A percentile compares a stretch with the other conserved stretches of the same genome.
These are phyloP conservation scores for Podiceps cristatus DNA, from an alignment of 2,113 vertebrate genomes.

Conservation along the genomic window DNA sequence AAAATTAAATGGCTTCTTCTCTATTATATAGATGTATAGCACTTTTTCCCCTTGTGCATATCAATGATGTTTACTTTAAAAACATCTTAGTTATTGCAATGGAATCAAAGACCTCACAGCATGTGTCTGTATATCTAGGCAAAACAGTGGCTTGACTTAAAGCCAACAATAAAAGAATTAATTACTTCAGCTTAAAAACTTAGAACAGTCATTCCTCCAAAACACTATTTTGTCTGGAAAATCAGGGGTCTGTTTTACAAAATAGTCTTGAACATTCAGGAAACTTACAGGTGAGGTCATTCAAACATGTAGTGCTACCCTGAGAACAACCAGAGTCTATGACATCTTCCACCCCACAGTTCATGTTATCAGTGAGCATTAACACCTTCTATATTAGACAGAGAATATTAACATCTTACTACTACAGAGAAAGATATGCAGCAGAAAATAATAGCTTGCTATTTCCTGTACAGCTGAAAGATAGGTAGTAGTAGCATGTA, in stretches of 20 bases:
- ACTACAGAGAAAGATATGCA: not conserved
- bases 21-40: not conserved
- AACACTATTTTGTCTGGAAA: not conserved
- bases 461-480: conserved; percentile 14
- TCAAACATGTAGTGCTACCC: not conserved
- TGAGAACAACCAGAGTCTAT: not conserved
- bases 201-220: not conserved
- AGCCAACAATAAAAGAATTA: not conserved
- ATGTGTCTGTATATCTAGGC: not conserved
- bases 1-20: not conserved
- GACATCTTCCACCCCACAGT: not conserved
- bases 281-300: not conserved
- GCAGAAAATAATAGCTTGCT: not conserved
- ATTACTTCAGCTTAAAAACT: not conserved
- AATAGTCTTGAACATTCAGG: not conserved
- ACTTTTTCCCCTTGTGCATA: not conserved
- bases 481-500: not conserved
- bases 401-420: not conserved
- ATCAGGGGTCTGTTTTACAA: not conserved
- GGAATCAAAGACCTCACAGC: not conserved
- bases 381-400: not conserved
- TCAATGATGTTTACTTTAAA: not conserved
- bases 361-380: not conserved
- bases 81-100: not conserved
- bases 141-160: not conserved